Evolutionary conservation across 1,140 invertebrate species (phyloP).

Genomic region (Halyomorpha halys): DNA sequence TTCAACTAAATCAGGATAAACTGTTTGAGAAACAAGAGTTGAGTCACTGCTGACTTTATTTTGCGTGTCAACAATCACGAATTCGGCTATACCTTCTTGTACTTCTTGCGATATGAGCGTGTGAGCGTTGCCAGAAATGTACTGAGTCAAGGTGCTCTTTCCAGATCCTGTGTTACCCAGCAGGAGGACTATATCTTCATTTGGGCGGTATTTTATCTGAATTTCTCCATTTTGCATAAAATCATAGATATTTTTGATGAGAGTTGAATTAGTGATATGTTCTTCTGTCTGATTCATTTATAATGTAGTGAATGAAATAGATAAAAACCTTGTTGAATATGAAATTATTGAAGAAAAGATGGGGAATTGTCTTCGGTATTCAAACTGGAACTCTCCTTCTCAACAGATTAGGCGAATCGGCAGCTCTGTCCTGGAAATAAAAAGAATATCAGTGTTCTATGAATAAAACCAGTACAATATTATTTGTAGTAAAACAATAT

Average conservation of each 20-base stretch:
- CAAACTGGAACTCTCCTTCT: too few relatives aligned
- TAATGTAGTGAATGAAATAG: too few relatives aligned
- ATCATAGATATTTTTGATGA: not conserved
- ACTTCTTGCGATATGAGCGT: conserved; percentile 3
- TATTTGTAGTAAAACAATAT: too few relatives aligned
- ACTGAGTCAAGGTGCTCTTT: conserved; percentile 29
- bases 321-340: too few relatives aligned
- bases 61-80: conserved; percentile 11
- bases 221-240: not conserved
- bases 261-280: too few relatives aligned
- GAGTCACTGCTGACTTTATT: conserved; percentile 17
- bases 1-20: conserved; percentile 11
- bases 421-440: too few relatives aligned
- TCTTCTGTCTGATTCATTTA: too few relatives aligned
- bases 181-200: conserved; percentile 24
- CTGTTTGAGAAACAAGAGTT: conserved; percentile 26
- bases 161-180: conserved; percentile 30
- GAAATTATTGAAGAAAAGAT: too few relatives aligned
- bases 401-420: too few relatives aligned
- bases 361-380: too few relatives aligned
- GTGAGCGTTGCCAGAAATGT: conserved; percentile 24
- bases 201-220: not conserved
- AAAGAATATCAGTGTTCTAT: too few relatives aligned
- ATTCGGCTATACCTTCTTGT: conserved; percentile 8
- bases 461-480: too few relatives aligned